A percentile compares a stretch with the other conserved stretches of the same genome.
Evolutionary conservation across 30 jellyfish, hydroid and myxozoan species (phyloP).

Genomic region (Phacellophora camtschatica): DNA sequence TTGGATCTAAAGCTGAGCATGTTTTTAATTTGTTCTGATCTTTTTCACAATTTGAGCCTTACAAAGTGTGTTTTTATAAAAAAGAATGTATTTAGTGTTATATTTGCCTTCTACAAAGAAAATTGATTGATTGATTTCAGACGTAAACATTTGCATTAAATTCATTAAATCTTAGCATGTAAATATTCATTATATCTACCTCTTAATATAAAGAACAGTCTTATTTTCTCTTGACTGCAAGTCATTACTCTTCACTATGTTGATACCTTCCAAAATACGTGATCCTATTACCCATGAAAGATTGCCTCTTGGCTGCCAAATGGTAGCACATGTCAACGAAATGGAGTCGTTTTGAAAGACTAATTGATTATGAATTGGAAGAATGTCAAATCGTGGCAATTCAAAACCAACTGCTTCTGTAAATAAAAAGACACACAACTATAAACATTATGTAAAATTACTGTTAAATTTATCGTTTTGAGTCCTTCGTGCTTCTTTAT

Average conservation of each 20-base stretch:
- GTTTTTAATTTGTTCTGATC: too few species aligned
- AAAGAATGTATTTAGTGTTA: background rate
- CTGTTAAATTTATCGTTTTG: too few species aligned
- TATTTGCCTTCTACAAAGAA: background rate
- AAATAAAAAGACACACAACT: too few species aligned
- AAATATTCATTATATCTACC: constrained; percentile 16
- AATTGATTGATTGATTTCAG: too few species aligned
- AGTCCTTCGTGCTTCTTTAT: too few species aligned
- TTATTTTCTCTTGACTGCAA: constrained; percentile 36
- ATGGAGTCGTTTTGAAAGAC: constrained; percentile 76
- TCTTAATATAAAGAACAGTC: constrained; percentile 25
- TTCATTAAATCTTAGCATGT: too few species aligned
- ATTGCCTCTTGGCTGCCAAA: constrained; percentile 70
- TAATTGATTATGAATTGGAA: constrained; percentile 60
- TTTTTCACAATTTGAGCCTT: too few species aligned
- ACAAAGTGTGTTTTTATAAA: too few species aligned
- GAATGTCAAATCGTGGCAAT: constrained; percentile 53
- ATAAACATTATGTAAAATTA: too few species aligned
- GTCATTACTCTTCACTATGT: constrained; percentile 13
- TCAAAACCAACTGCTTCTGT: constrained; percentile 14
- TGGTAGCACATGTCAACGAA: constrained; percentile 41
- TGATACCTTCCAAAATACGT: background rate
- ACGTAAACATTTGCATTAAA: too few species aligned
- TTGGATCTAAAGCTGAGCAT: too few species aligned
- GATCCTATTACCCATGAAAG: constrained; percentile 49